Percentiles rank a stretch among this genome's conserved stretches.
phyloP scores from a whole-genome alignment of 2,113 vertebrate genomes.

The Conger conger region DNA sequence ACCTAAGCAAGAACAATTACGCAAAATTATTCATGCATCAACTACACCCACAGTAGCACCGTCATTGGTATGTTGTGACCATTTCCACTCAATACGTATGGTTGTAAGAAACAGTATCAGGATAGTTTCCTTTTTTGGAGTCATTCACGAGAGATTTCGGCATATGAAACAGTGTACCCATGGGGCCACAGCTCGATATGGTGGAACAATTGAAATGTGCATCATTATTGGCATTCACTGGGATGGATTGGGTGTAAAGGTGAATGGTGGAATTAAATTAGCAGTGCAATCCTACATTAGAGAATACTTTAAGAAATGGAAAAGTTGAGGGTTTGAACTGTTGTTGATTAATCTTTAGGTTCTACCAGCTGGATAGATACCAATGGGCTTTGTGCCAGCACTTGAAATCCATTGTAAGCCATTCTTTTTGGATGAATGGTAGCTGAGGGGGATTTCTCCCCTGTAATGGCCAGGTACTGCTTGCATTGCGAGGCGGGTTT shows the following conservation, averaged over 20 bases:
- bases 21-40: not conserved
- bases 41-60: not conserved
- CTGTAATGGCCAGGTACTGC: not conserved
- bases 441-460: not conserved
- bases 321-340: not conserved
- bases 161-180: not conserved
- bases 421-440: not conserved
- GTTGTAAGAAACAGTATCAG: not conserved
- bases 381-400: not conserved
- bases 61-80: not conserved
- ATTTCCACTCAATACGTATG: no score
- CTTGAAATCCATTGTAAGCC: not conserved
- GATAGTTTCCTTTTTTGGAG: not conserved
- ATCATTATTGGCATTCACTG: not conserved
- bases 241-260: not conserved
- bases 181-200: not conserved
- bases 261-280: not conserved
- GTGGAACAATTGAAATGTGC: not conserved
- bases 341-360: not conserved
- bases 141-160: not conserved
- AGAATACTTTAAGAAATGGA: not conserved
- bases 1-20: not conserved
- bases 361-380: not conserved
- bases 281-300: not conserved
- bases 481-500: not conserved